These are phyloP conservation scores for Lamellibrachia columna DNA, from an alignment of 2,888 invertebrate species.

Conservation along the genomic window DNA sequence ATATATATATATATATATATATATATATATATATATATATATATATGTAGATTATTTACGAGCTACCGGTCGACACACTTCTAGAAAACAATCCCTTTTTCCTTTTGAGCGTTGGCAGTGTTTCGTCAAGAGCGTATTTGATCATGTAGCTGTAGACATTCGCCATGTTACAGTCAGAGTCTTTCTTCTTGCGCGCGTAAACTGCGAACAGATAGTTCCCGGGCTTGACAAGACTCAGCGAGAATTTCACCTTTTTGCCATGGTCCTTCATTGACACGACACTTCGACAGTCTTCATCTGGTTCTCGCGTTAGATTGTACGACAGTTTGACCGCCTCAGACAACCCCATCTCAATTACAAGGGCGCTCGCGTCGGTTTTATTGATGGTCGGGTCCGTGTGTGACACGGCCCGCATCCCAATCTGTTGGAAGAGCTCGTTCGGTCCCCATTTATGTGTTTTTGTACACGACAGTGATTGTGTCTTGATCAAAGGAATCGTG, in stretches of 20 bases:
- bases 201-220: conserved; percentile 62
- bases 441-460: conserved; percentile 57
- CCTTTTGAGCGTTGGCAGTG: background rate
- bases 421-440: conserved; percentile 51
- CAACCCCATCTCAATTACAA: conserved; percentile 53
- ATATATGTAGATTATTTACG: background rate
- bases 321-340: conserved; percentile 55
- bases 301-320: conserved; percentile 59
- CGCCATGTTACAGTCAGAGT: conserved; percentile 41
- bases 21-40: no score
- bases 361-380: conserved; percentile 44
- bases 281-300: conserved; percentile 62
- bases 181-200: conserved; percentile 54
- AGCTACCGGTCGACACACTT: background rate
- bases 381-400: conserved; percentile 59
- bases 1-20: no score
- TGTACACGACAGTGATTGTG: conserved; percentile 51
- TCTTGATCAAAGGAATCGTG: conserved; percentile 76
- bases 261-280: conserved; percentile 49
- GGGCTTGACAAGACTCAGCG: conserved; percentile 48
- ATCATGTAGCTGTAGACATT: background rate
- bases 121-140: background rate
- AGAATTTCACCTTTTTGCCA: conserved; percentile 42
- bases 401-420: conserved; percentile 53
- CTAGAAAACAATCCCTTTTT: background rate